Evolutionary conservation across 92 coral and sea anemone genomes (phyloP), one percentile per base, ranked within the genome.

Genomic region (Phenganax stokvisi): DNA sequence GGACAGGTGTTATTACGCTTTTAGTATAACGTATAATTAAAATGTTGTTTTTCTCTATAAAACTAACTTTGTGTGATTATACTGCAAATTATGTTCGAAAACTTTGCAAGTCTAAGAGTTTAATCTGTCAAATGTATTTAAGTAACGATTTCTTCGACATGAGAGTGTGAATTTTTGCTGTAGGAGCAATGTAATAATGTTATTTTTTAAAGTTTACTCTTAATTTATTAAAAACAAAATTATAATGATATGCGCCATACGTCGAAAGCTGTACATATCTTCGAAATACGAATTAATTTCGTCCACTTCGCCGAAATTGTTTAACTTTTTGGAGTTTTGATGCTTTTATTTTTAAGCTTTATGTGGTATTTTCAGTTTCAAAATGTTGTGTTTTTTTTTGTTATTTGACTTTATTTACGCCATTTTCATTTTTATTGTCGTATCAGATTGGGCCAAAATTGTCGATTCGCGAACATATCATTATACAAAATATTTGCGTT

Each of bases 171-270:
- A 37, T 37, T 37, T 37, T 37, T 37, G 47, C 47, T 37, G 47
- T 37, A 37, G 5, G 5, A 37, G 10, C 70, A 28, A 44, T 25
- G 37, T 17, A 64, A 64, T 11, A 13, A 20, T 15, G 27, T 20
- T 15, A 15, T 7, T 1, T 64, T 17, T 13, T 61, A 6, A 61
- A 13, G 67, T 61, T 61, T 61, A 12, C 67, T 7, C 10, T 7
- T 17, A 64, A 64, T 64, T 64, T 64, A 64, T 64, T 28, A 64
- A 64, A 59, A 64, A 64, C 47, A n/a, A 64, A 64, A 64, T 20
- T 64, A 20, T 64, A 64, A 64, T 64, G 10, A 64, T 25, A 64
- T 64, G 70, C 70, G 12, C 9, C 6, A 64, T 20, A 28, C 25
- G 13, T 61, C 47, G 47, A 37, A 37, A 37, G 47, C 3, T 37